phyloP scores from a whole-genome alignment of 2,113 vertebrate species.

The Centropristis striata region DNA sequence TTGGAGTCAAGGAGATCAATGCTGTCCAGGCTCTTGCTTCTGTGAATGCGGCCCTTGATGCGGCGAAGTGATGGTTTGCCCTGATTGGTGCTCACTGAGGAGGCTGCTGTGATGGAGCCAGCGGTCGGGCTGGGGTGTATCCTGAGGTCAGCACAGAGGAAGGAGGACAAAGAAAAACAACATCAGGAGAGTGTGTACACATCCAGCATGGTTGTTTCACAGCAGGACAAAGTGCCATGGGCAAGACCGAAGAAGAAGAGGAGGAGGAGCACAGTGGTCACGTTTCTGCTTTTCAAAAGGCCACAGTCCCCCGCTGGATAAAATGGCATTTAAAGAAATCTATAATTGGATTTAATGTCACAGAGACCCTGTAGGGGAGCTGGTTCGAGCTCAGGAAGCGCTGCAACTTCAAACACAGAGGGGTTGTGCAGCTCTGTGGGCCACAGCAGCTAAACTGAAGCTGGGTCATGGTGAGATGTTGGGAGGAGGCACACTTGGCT shows the following conservation, averaged over 20 bases:
- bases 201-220: constrained; percentile 31
- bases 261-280: constrained; percentile 38
- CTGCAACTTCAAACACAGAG: constrained; percentile 33
- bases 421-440: constrained; percentile 22
- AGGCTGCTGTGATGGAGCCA: constrained; percentile 90
- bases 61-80: constrained; percentile 96
- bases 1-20: constrained; percentile 95
- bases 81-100: constrained; percentile 90
- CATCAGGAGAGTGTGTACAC: constrained; percentile 47
- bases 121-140: constrained; percentile 93
- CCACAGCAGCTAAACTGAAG: constrained; percentile 31
- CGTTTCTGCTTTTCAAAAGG: constrained; percentile 58
- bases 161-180: constrained; percentile 48
- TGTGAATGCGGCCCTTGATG: constrained; percentile 96
- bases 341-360: constrained; percentile 75
- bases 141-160: constrained; percentile 80
- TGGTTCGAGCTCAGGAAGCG: constrained; percentile 29
- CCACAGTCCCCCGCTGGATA: constrained; percentile 60
- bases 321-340: constrained; percentile 74
- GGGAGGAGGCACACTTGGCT: constrained; percentile 48
- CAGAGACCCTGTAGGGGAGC: constrained; percentile 45
- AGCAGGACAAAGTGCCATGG: constrained; percentile 45
- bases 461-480: constrained; percentile 49
- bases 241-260: constrained; percentile 30
- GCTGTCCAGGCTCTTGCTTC: constrained; percentile 96